Evolutionary conservation across 2,113 vertebrate species (phyloP).

Genomic region (Chrysemys picta): DNA sequence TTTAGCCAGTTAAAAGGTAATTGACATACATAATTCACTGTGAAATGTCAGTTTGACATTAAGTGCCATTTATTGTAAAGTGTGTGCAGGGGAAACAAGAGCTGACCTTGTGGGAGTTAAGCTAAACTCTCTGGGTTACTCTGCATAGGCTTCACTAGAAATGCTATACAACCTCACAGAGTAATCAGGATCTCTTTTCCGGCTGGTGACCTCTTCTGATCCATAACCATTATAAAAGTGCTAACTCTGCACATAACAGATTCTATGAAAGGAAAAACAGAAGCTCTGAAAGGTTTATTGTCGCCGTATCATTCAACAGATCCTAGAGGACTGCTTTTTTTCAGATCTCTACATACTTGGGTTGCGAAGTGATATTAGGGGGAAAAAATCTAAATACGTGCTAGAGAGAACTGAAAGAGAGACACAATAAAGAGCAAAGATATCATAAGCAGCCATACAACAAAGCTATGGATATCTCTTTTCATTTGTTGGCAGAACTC

Average conservation of each 20-base stretch:
- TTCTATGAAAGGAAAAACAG: neutral
- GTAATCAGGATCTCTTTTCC: neutral
- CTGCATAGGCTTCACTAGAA: neutral
- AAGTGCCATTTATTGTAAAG: neutral
- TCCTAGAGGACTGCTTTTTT: neutral
- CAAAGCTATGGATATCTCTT: neutral
- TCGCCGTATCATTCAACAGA: neutral
- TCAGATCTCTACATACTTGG: neutral
- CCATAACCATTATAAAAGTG: neutral
- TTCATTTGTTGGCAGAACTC: neutral
- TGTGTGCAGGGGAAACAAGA: neutral
- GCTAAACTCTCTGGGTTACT: neutral
- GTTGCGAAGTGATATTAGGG: neutral
- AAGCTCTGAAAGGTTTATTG: neutral
- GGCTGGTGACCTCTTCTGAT: neutral
- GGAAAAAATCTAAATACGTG: neutral
- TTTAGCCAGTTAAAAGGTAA: constrained; percentile 20
- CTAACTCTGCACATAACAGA: neutral
- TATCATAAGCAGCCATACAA: neutral
- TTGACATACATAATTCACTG: neutral
- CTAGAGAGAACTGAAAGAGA: neutral
- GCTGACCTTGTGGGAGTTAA: neutral
- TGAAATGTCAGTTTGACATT: neutral
- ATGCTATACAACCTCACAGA: neutral
- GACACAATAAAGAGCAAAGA: neutral